Percentiles rank a stretch among this genome's conserved stretches.
phyloP scores from a whole-genome alignment of 2,888 invertebrate species.

The Geotrupes spiniger region DNA sequence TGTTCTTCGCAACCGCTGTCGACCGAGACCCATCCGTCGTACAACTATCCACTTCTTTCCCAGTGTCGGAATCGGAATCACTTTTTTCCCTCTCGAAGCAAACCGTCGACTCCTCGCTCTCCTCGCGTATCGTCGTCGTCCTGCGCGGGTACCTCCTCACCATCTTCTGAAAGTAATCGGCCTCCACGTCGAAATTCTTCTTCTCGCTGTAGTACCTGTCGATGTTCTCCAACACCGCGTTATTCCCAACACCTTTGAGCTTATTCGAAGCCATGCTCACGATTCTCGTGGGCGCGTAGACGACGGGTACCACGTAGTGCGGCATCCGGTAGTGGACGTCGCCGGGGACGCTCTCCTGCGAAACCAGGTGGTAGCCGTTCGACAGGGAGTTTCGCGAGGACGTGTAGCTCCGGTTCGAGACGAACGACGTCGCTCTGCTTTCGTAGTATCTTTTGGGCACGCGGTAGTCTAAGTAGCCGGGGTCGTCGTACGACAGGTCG shows the following conservation, averaged over 20 bases:
- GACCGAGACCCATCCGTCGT: too few relatives aligned
- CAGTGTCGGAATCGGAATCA: too few relatives aligned
- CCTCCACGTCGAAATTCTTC: conserved; percentile 16
- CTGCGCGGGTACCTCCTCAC: background rate
- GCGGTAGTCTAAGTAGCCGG: conserved; percentile 1
- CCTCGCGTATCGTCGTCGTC: conserved; percentile 12
- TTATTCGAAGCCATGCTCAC: conserved; percentile 2
- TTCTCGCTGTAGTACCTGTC: conserved; percentile 15
- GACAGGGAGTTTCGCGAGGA: background rate
- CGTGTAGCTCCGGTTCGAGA: background rate
- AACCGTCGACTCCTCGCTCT: conserved; percentile 9
- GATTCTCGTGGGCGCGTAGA: conserved; percentile 13
- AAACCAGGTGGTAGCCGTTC: background rate
- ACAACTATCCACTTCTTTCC: too few relatives aligned
- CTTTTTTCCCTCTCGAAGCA: background rate
- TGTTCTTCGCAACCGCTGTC: too few relatives aligned
- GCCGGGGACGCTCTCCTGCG: background rate
- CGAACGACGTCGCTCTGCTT: background rate
- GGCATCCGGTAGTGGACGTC: background rate
- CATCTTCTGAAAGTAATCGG: conserved; percentile 5
- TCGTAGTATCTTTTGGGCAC: background rate
- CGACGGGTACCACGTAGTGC: conserved; percentile 12
- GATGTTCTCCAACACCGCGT: conserved; percentile 8
- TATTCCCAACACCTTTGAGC: background rate
- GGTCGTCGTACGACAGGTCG: conserved; percentile 9